A percentile compares a stretch with the other conserved stretches of the same genome.
phyloP scores from a whole-genome alignment of 2,888 invertebrate species.

The Volucella inanis region DNA sequence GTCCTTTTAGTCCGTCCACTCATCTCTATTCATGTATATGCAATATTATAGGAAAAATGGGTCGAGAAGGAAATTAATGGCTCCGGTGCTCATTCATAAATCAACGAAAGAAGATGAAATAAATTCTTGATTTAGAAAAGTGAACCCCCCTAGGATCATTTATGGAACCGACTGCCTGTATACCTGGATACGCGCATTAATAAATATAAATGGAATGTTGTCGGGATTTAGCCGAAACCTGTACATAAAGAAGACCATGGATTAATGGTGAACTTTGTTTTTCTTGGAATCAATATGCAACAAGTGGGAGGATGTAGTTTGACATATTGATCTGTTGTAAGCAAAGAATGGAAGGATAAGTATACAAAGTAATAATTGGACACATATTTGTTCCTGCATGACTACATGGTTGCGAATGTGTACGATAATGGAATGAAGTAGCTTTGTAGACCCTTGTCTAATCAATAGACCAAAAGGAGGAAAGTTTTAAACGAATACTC shows the following conservation, averaged over 20 bases:
- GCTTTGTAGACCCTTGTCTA: no score
- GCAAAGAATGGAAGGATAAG: neutral
- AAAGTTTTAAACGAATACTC: no score
- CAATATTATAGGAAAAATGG: neutral
- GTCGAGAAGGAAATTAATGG: conserved; percentile 27
- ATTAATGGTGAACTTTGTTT: conserved; percentile 12
- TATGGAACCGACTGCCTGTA: neutral
- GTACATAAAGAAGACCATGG: neutral
- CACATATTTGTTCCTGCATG: no score
- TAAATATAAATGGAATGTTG: neutral
- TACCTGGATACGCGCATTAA: neutral
- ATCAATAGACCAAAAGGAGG: no score
- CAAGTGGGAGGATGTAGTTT: conserved; percentile 38
- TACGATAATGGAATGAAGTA: no score
- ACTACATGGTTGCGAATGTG: no score
- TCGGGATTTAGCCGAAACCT: neutral
- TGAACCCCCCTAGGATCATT: neutral
- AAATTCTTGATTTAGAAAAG: conserved; percentile 25
- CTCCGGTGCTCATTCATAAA: conserved; percentile 40
- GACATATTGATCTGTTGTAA: conserved; percentile 7
- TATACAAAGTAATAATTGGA: neutral
- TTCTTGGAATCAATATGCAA: conserved; percentile 27
- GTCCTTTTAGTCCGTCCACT: neutral
- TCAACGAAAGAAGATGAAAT: conserved; percentile 23
- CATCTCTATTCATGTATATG: neutral